phyloP scores from a whole-genome alignment of 1,140 invertebrate genomes.

The Grapholita molesta region DNA sequence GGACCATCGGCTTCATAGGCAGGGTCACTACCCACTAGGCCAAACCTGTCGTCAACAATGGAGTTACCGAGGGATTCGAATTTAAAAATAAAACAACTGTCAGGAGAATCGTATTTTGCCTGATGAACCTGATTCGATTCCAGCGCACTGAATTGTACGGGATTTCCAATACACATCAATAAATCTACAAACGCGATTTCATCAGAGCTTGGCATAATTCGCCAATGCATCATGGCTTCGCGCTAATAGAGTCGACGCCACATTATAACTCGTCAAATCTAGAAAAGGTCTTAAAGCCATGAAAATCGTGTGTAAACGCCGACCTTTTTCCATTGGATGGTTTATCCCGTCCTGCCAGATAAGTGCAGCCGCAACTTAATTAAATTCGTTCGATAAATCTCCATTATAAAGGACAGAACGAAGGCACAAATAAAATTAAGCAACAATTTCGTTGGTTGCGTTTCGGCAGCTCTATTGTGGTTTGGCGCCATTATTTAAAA shows the following conservation, averaged over 20 bases:
- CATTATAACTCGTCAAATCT: neutral
- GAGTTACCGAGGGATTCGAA: too few relatives aligned
- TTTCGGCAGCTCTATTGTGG: neutral
- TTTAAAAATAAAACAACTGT: too few relatives aligned
- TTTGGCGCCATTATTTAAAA: neutral
- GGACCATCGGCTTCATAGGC: too few relatives aligned
- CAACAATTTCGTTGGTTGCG: neutral
- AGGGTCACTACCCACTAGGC: too few relatives aligned
- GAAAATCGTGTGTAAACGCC: neutral
- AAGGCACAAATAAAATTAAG: neutral
- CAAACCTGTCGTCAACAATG: too few relatives aligned
- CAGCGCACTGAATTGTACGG: neutral
- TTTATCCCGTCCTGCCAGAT: conserved; percentile 2
- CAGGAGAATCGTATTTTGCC: too few relatives aligned
- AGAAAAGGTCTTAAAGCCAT: neutral
- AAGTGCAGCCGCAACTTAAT: conserved; percentile 11
- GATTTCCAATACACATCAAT: neutral
- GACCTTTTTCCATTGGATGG: neutral
- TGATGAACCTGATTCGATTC: neutral
- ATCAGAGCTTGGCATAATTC: neutral
- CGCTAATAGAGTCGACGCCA: neutral
- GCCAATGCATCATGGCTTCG: neutral
- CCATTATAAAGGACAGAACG: neutral
- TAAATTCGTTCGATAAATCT: conserved; percentile 8
- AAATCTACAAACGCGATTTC: neutral